Evolutionary conservation across 2,113 vertebrate genomes (phyloP), one percentile per base, ranked within the genome.

Genomic region (Nothobranchius kuhntae): DNA sequence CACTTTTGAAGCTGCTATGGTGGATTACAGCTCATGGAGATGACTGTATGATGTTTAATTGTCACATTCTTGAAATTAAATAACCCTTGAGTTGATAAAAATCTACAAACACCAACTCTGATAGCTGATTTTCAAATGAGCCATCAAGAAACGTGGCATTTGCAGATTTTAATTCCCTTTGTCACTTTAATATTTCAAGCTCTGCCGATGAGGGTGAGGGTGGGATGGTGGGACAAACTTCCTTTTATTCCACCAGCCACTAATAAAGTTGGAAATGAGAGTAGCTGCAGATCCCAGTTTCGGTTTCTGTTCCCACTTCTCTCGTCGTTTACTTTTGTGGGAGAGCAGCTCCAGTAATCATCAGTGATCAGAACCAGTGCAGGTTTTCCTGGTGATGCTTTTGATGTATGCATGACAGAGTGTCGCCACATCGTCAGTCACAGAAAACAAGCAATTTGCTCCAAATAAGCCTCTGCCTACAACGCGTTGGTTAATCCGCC

Each of bases 1-100:
- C 51, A 46, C 51, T 62, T 71, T 58, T 80, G 65, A 67, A 68
- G 73, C 79, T 78, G 61, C 55, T 35, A 8, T 64, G 68, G 67
- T 65, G 63, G 30, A 51, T 66, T 68, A 81, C 69, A 74, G 87
- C 84, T 80, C 78, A 73, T 46, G 42, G 61, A 83, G 73, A 72
- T 87, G 90, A 92, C 90, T 83, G 90, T 91, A 87, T 80, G 86
- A 81, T 90, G 90, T 92, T 91, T 90, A 91, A 92, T 89, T 92
- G 90, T 89, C 91, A 89, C 80, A 86, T 91, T 91, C 78, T 89
- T 54, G 45, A 90, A 92, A 93, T 87, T 88, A 87, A 92, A 93
- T 91, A 91, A 92, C 88, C 83, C 87, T 87, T 74, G 71, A 83
- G 89, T 84, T 85, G 91, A 91, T 92, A 91, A 92, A 92, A 93